Evolutionary conservation across 92 coral and sea anemone genomes (phyloP).

Genomic region (Actinostola sp.): DNA sequence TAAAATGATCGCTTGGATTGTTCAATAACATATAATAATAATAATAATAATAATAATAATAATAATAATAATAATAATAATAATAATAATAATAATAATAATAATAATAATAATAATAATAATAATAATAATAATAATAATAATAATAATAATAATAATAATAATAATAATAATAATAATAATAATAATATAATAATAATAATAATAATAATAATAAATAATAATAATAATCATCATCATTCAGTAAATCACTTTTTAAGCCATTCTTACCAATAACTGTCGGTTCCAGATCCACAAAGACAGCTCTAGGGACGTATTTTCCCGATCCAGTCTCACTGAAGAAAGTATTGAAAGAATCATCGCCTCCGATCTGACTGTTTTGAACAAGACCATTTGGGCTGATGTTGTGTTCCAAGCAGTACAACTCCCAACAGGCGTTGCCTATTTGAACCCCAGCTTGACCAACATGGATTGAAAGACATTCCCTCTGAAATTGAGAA

Average conservation of each 20-base stretch:
- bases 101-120: no score
- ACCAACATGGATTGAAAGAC: constrained; percentile 95
- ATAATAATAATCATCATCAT: no score
- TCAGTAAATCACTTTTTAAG: background rate
- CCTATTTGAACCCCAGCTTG: constrained; percentile 98
- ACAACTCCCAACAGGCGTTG: constrained; percentile 97
- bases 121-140: no score
- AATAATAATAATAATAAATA: no score
- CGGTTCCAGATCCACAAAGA: constrained; percentile 95
- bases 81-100: no score
- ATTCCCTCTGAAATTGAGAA: constrained; percentile 78
- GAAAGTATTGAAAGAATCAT: constrained; percentile 96
- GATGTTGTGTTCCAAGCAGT: constrained; percentile 97
- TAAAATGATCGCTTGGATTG: no score
- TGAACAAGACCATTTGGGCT: constrained; percentile 96
- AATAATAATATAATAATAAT: no score
- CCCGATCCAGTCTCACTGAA: constrained; percentile 99
- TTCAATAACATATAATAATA: no score
- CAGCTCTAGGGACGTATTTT: constrained; percentile 95
- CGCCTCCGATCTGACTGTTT: constrained; percentile 80
- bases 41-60: no score
- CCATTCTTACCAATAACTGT: constrained; percentile 86
- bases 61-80: no score
- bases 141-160: no score
- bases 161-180: no score